Evolutionary conservation across 1,140 invertebrate species (phyloP).

Genomic region (Zaprionus ghesquierei): DNA sequence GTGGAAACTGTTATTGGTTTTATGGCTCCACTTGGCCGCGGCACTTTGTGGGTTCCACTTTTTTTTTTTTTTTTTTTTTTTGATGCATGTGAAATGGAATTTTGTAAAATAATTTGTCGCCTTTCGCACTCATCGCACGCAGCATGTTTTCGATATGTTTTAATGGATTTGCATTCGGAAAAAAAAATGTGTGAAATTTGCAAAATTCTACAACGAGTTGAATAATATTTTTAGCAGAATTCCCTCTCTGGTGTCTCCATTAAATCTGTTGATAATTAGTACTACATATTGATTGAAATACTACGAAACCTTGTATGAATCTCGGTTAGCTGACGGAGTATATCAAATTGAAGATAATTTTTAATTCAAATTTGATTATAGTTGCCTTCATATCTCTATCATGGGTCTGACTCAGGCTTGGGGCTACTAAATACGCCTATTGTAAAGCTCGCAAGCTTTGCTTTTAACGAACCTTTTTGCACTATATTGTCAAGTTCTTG

Average conservation of each 20-base stretch:
- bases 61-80: not conserved
- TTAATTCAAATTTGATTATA: not conserved
- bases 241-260: not conserved
- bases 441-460: not conserved
- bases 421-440: not conserved
- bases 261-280: not conserved
- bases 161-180: not conserved
- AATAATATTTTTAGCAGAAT: not conserved
- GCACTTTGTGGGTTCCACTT: slow-evolving; percentile 10
- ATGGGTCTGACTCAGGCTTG: not conserved
- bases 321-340: not conserved
- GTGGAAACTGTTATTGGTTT: slow-evolving; percentile 25
- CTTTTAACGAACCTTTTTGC: slow-evolving; percentile 24
- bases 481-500: slow-evolving; percentile 19
- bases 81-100: slow-evolving; percentile 15
- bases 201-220: not conserved
- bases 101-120: slow-evolving; percentile 7
- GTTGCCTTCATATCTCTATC: not conserved
- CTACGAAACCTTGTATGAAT: not conserved
- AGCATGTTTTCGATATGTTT: not conserved
- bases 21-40: slow-evolving; percentile 21
- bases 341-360: not conserved
- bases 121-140: not conserved
- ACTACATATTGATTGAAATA: not conserved
- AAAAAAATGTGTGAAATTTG: not conserved